Conservation (phyloP, 2,113 vertebrate species). For the Oxyruncus cristatus region DNA sequence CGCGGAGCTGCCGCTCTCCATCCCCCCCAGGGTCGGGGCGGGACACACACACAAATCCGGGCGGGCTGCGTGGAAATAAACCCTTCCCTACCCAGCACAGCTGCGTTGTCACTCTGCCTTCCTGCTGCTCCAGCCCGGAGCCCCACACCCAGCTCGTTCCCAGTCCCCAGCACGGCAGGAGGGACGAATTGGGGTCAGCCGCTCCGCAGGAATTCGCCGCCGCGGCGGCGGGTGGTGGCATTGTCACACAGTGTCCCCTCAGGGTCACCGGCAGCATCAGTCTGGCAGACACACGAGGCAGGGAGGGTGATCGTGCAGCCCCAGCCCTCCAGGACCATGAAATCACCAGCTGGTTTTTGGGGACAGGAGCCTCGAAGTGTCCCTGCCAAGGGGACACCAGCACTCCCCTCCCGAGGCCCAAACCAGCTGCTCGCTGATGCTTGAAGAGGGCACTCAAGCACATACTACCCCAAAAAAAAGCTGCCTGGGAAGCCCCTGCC, state of each 20-base stretch:
- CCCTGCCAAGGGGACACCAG: not conserved
- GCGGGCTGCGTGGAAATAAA: constrained; percentile 1
- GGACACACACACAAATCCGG: not conserved
- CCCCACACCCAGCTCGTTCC: not conserved
- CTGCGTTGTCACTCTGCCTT: not conserved
- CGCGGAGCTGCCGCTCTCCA: not conserved
- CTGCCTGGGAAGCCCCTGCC: not conserved
- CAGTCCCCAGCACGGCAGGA: accelerated
- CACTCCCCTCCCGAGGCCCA: not conserved
- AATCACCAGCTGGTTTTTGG: not conserved
- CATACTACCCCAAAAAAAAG: not conserved
- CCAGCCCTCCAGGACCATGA: not conserved
- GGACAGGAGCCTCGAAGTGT: not conserved
- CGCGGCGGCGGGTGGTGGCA: not conserved
- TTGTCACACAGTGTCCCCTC: not conserved
- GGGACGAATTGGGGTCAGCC: not conserved
- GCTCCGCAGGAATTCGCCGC: not conserved
- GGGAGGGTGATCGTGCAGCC: not conserved
- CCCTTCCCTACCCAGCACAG: not conserved
- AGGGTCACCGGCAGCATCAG: not conserved
- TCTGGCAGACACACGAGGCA: accelerated
- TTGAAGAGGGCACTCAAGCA: not conserved
- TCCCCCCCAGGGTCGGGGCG: accelerated
- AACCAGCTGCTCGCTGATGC: accelerated
- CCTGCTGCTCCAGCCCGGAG: not conserved